Evolutionary conservation across 1,140 invertebrate genomes (phyloP).

Genomic region (Nixonia krombeini): DNA sequence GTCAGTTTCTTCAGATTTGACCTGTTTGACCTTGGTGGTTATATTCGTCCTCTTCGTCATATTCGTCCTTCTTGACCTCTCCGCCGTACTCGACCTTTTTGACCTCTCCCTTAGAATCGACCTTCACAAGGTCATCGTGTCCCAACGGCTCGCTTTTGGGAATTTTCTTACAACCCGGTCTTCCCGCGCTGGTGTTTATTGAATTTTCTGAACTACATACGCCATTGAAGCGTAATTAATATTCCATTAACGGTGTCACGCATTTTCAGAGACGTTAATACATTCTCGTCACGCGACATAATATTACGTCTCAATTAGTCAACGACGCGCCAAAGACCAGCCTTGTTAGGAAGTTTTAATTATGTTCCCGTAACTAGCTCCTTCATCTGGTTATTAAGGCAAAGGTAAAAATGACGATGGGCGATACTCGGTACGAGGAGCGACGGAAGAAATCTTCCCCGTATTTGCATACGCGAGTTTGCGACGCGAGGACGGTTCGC

Average conservation of each 20-base stretch:
- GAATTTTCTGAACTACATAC: too few relatives aligned
- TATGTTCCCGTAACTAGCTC: constrained; percentile 36
- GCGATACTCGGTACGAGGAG: constrained; percentile 34
- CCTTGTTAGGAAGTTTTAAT: constrained; percentile 48
- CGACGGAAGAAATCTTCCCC: not conserved
- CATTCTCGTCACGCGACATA: constrained; percentile 47
- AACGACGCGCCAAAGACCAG: constrained; percentile 37
- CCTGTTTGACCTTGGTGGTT: too few relatives aligned
- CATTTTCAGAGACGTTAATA: constrained; percentile 50
- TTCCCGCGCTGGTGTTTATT: too few relatives aligned
- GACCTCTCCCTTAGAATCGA: too few relatives aligned
- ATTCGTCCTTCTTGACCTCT: too few relatives aligned
- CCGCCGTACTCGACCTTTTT: too few relatives aligned
- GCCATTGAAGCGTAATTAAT: constrained; percentile 46
- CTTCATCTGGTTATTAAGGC: constrained; percentile 42
- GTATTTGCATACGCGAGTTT: constrained; percentile 1
- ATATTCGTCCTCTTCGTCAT: too few relatives aligned
- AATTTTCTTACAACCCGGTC: too few relatives aligned
- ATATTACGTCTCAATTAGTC: constrained; percentile 53
- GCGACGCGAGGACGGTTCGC: too few relatives aligned
- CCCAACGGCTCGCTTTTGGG: too few relatives aligned
- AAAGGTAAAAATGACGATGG: constrained; percentile 43
- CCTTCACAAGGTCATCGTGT: too few relatives aligned
- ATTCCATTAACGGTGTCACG: constrained; percentile 49
- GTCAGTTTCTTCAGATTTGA: too few relatives aligned